These are phyloP conservation scores for Pollenia labialis DNA, from an alignment of 2,888 invertebrate species.

Conservation along the genomic window DNA sequence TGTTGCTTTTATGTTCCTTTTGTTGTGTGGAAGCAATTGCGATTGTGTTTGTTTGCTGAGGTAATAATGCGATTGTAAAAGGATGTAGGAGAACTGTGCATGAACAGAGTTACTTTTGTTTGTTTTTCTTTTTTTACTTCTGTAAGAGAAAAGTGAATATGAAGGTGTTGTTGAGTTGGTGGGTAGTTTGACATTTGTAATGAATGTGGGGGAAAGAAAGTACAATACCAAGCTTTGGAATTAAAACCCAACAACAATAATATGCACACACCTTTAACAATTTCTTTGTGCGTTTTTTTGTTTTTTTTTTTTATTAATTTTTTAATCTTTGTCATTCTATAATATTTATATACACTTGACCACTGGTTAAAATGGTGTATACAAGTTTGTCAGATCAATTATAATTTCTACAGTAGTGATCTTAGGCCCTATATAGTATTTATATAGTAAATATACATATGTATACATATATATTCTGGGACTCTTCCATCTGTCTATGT, in stretches of 20 bases:
- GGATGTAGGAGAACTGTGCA: constrained; percentile 5
- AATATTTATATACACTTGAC: not conserved
- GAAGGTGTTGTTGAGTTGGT: not conserved
- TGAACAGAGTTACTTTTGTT: not conserved
- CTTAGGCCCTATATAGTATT: no score
- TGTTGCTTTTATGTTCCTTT: constrained; percentile 16
- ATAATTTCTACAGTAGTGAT: no score
- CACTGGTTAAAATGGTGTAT: no score
- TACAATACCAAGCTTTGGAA: no score
- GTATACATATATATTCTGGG: no score
- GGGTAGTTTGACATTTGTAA: not conserved
- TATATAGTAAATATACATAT: no score
- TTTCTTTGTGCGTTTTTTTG: not conserved
- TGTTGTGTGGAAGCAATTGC: not conserved
- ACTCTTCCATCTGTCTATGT: no score
- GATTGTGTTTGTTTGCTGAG: not conserved
- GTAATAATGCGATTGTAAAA: constrained; percentile 10
- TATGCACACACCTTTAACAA: not conserved
- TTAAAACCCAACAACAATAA: not conserved
- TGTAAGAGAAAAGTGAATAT: not conserved
- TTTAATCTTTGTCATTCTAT: not conserved
- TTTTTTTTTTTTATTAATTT: not conserved
- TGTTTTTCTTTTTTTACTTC: not conserved
- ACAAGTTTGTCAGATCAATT: no score
- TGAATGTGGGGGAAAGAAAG: no score